Percentiles rank a stretch among this genome's conserved stretches.
phyloP scores from a whole-genome alignment of 2,888 invertebrate species.

The Bruchidius siliquastri region DNA sequence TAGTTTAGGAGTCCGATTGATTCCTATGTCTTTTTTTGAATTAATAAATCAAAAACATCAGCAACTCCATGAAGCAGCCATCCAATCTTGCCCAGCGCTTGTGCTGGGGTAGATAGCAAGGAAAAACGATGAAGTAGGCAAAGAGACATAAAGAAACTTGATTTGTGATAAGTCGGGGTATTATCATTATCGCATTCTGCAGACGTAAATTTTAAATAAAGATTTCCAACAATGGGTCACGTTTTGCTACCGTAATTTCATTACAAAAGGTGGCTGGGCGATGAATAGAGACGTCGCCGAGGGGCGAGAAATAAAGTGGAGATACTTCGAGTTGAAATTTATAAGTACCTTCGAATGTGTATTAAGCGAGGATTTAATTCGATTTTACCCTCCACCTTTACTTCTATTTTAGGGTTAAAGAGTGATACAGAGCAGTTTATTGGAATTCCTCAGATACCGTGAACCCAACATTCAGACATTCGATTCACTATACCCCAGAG shows the following conservation, averaged over 20 bases:
- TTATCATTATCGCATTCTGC: not conserved
- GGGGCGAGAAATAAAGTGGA: not conserved
- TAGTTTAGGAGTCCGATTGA: no score
- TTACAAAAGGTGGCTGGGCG: not conserved
- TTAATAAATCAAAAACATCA: no score
- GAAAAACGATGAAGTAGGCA: not conserved
- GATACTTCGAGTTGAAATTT: not conserved
- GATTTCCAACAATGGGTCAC: slow-evolving; percentile 2
- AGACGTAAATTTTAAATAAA: slow-evolving; percentile 2
- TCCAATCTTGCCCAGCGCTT: no score
- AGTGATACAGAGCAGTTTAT: not conserved
- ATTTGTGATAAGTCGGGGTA: not conserved
- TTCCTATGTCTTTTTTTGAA: no score
- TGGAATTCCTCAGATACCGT: not conserved
- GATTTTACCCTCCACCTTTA: not conserved
- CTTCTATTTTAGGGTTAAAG: not conserved
- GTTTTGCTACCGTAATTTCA: slow-evolving; percentile 1
- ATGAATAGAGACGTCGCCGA: not conserved
- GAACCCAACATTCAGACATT: not conserved
- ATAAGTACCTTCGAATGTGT: not conserved
- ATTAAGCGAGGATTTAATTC: not conserved
- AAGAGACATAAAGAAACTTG: not conserved
- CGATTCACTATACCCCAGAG: not conserved
- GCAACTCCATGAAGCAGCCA: no score
- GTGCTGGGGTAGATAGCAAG: not conserved